Conservation (phyloP, 2,797 vertebrate species). For the Arctocebus calabarensis region DNA sequence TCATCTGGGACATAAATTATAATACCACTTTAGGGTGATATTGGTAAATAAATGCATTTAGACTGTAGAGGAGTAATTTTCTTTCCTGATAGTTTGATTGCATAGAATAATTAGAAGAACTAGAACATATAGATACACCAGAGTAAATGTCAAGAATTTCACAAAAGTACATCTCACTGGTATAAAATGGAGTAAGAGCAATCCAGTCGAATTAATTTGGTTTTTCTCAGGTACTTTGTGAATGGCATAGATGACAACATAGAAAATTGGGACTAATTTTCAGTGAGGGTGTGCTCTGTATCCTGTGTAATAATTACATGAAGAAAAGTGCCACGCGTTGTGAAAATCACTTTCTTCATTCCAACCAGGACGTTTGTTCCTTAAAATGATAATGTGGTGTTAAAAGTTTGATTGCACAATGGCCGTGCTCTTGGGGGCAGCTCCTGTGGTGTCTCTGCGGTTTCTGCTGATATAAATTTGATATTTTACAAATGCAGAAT, state of each 20-base stretch:
- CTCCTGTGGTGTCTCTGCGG: constrained; percentile 86
- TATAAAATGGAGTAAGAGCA: background rate
- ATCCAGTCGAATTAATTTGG: constrained; percentile 44
- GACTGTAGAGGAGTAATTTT: background rate
- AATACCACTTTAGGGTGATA: background rate
- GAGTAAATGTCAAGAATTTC: background rate
- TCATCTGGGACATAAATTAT: background rate
- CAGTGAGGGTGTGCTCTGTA: constrained; percentile 55
- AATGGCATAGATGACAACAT: background rate
- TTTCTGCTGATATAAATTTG: constrained; percentile 89
- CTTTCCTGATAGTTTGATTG: background rate
- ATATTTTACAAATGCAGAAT: constrained; percentile 90
- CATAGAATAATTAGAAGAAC: background rate
- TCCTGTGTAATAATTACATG: constrained; percentile 69
- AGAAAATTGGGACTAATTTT: constrained; percentile 60
- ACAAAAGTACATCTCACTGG: background rate
- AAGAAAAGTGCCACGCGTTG: constrained; percentile 70
- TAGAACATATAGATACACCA: background rate
- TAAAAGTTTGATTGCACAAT: constrained; percentile 88
- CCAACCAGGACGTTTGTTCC: constrained; percentile 77
- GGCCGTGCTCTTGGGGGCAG: constrained; percentile 79
- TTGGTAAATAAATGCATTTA: constrained; percentile 29
- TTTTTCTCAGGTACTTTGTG: constrained; percentile 45
- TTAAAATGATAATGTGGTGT: constrained; percentile 85
- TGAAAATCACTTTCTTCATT: constrained; percentile 78